These are phyloP conservation scores for Venusia cambrica DNA, from an alignment of 2,888 invertebrate species.

Conservation along the genomic window DNA sequence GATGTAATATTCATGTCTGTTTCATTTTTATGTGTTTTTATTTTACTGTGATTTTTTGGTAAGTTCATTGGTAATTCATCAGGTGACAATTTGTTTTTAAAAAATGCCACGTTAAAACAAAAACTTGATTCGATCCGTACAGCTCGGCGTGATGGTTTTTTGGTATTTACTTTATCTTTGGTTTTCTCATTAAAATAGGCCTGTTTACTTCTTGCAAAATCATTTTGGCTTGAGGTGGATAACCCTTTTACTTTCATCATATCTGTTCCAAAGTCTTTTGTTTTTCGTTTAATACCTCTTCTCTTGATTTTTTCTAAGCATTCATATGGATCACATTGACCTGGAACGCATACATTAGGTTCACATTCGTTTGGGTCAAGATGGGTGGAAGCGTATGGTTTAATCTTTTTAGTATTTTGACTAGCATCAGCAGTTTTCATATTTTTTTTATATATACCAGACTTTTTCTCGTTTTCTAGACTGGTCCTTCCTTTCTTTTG, in stretches of 20 bases:
- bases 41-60: not conserved
- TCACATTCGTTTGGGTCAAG: conserved; percentile 17
- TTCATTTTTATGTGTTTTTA: conserved; percentile 7
- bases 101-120: conserved; percentile 42
- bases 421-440: conserved; percentile 10
- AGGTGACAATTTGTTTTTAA: conserved; percentile 27
- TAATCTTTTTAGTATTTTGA: conserved; percentile 14
- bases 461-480: too few species aligned
- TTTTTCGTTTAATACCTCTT: conserved; percentile 4
- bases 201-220: conserved; percentile 1
- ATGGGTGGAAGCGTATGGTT: conserved; percentile 5
- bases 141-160: conserved; percentile 25
- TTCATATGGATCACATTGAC: conserved; percentile 18
- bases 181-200: conserved; percentile 4
- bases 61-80: conserved; percentile 4
- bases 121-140: conserved; percentile 38
- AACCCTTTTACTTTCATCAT: conserved; percentile 5
- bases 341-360: conserved; percentile 12
- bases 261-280: conserved; percentile 11
- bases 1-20: conserved; percentile 23
- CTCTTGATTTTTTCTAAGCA: conserved; percentile 12
- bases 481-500: conserved; percentile 24
- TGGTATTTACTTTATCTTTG: not conserved
- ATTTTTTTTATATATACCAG: too few species aligned
- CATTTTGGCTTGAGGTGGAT: conserved; percentile 9